phyloP scores from a whole-genome alignment of 2,113 vertebrate genomes.

The Ciconia stormi region DNA sequence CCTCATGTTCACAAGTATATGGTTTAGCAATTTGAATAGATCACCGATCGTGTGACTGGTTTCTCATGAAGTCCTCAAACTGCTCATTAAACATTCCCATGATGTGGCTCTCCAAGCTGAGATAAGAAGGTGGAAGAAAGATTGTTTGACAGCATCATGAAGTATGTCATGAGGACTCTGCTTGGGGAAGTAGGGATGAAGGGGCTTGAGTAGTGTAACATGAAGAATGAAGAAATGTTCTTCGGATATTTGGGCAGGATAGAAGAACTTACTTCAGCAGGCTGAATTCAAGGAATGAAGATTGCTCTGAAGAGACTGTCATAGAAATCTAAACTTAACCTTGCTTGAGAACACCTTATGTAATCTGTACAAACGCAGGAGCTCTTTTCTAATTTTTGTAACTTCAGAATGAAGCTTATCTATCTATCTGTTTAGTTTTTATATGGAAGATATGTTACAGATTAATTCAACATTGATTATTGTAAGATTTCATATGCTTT shows the following conservation, averaged over 20 bases:
- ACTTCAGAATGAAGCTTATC: background rate
- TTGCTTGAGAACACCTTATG: background rate
- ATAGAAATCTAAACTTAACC: background rate
- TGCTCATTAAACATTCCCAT: background rate
- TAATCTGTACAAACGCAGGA: background rate
- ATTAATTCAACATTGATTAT: background rate
- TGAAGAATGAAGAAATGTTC: background rate
- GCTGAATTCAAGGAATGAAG: background rate
- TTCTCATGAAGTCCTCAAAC: background rate
- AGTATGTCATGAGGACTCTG: background rate
- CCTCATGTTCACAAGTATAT: background rate
- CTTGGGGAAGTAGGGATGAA: background rate
- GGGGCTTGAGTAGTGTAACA: background rate
- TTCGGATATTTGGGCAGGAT: background rate
- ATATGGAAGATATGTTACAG: background rate
- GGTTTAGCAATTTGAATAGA: background rate
- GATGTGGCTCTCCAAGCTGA: background rate
- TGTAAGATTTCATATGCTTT: background rate
- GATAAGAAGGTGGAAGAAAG: background rate
- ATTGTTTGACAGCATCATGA: background rate
- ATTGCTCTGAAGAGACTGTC: background rate
- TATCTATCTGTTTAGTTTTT: background rate
- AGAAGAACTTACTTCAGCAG: constrained; percentile 27
- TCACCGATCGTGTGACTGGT: background rate
- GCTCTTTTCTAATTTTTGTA: background rate